Percentiles rank a stretch among this genome's conserved stretches.
Conservation (phyloP, 2,113 vertebrate genomes). For the Perca flavescens region DNA sequence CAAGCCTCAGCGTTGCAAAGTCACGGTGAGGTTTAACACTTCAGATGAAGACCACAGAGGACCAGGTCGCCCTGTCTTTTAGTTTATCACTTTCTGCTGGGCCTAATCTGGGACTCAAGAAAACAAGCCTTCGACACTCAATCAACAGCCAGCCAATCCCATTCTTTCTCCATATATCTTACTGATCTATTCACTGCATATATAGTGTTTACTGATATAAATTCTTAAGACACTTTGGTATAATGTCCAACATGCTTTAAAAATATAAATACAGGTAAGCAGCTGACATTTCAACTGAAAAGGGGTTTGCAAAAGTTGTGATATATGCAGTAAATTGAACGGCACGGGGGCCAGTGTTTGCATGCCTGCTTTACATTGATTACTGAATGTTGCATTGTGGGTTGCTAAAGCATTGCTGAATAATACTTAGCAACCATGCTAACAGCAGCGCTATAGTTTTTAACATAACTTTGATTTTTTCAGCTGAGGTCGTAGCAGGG, state of each 20-base stretch:
- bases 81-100: conserved; percentile 64
- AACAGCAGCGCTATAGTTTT: conserved; percentile 41
- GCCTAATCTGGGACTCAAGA: conserved; percentile 55
- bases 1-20: conserved; percentile 64
- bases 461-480: conserved; percentile 56
- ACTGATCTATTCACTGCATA: background rate
- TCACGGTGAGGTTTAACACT: conserved; percentile 79
- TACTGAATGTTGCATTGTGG: conserved; percentile 33
- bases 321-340: conserved; percentile 15
- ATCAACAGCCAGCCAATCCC: conserved; percentile 19
- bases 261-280: conserved; percentile 12
- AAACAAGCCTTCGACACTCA: conserved; percentile 50
- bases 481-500: conserved; percentile 62
- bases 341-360: conserved; percentile 22
- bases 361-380: conserved; percentile 37
- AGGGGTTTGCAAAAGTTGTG: conserved; percentile 16
- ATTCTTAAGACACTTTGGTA: background rate
- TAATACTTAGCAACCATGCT: conserved; percentile 42
- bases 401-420: conserved; percentile 46
- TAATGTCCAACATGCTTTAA: background rate
- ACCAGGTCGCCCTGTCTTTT: conserved; percentile 68
- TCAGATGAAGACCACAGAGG: conserved; percentile 68
- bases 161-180: background rate
- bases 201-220: background rate
- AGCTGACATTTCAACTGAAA: background rate